A percentile compares a stretch with the other conserved stretches of the same genome.
These are phyloP conservation scores for Rostratula benghalensis DNA, from an alignment of 2,113 vertebrate genomes.

Conservation along the genomic window DNA sequence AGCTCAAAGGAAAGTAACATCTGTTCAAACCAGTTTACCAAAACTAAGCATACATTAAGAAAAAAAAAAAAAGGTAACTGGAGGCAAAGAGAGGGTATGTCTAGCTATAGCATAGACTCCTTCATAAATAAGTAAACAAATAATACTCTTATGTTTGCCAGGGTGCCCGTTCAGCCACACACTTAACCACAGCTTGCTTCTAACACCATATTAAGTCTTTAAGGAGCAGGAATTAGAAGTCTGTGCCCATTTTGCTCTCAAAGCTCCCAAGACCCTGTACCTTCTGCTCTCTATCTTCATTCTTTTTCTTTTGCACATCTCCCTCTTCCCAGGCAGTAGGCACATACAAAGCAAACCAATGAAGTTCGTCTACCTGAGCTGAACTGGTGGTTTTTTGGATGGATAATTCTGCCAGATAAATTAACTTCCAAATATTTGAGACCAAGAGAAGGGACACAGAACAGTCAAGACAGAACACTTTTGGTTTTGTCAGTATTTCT, in stretches of 20 bases:
- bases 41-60: slow-evolving; percentile 24
- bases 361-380: slow-evolving; percentile 43
- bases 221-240: slow-evolving; percentile 16
- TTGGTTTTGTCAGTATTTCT: slow-evolving; percentile 65
- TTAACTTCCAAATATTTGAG: slow-evolving; percentile 45
- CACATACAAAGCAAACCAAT: slow-evolving; percentile 14
- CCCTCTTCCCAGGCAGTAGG: slow-evolving; percentile 48
- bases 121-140: slow-evolving; percentile 66
- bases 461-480: slow-evolving; percentile 75
- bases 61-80: not conserved
- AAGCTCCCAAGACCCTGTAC: not conserved
- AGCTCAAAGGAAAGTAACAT: slow-evolving; percentile 44
- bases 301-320: not conserved
- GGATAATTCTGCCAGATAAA: slow-evolving; percentile 47
- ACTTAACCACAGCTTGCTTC: slow-evolving; percentile 15
- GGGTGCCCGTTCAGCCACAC: not conserved
- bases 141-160: slow-evolving; percentile 49
- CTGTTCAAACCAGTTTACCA: slow-evolving; percentile 41
- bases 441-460: slow-evolving; percentile 71
- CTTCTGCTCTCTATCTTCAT: not conserved
- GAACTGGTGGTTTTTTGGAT: not conserved
- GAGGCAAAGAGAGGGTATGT: slow-evolving; percentile 23
- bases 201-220: not conserved
- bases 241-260: not conserved
- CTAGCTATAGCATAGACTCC: slow-evolving; percentile 54